Conservation (phyloP, 2,797 vertebrate genomes). For the Pseudochromis fuscus region DNA sequence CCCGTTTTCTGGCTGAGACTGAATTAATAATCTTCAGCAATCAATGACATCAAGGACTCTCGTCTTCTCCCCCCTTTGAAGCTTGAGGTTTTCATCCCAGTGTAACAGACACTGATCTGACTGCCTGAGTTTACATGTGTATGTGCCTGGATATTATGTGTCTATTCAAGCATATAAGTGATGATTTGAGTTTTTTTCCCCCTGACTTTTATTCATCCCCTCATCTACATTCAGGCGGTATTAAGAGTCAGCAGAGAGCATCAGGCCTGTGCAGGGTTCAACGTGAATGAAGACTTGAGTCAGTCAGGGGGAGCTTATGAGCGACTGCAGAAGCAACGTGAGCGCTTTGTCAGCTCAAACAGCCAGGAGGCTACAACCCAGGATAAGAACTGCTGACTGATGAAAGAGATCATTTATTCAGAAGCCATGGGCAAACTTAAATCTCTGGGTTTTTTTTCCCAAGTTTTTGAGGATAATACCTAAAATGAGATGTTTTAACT, state of each 20-base stretch:
- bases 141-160: conserved; percentile 3
- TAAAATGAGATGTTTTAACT: conserved; percentile 28
- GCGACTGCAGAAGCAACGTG: conserved; percentile 36
- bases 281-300: conserved; percentile 41
- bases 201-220: conserved; percentile 37
- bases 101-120: conserved; percentile 20
- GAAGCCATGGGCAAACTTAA: conserved; percentile 36
- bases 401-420: conserved; percentile 60
- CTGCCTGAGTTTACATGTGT: conserved; percentile 5
- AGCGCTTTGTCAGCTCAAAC: conserved; percentile 63
- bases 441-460: too few relatives aligned
- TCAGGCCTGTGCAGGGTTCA: conserved; percentile 25
- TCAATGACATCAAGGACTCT: conserved; percentile 49
- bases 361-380: conserved; percentile 49
- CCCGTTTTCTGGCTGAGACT: conserved; percentile 24
- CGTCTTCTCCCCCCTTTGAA: conserved; percentile 53
- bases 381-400: conserved; percentile 50
- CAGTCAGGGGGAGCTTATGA: conserved; percentile 40
- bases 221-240: conserved; percentile 42
- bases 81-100: conserved; percentile 42
- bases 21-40: conserved; percentile 53
- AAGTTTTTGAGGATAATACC: conserved; percentile 39
- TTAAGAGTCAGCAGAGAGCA: conserved; percentile 51
- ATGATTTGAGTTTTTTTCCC: conserved; percentile 14
- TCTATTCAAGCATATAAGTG: conserved; percentile 2